Percentiles rank a stretch among this genome's conserved stretches.
Conservation (phyloP, 2,113 vertebrate genomes). For the Zootoca vivipara region DNA sequence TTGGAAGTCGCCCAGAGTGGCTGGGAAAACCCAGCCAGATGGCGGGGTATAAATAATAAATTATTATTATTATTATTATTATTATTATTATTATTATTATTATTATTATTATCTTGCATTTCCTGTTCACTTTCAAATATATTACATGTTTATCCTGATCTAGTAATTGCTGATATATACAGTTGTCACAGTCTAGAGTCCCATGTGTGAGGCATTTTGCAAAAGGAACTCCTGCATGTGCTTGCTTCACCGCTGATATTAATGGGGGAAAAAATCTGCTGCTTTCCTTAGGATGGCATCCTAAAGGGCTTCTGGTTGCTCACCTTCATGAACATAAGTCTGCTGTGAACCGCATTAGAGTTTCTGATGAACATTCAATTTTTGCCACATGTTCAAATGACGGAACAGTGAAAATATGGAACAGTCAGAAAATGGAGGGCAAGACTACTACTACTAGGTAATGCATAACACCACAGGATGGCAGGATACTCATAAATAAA, state of each 20-base stretch:
- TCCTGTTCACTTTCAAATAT: neutral
- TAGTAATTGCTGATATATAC: neutral
- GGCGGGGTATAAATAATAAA: too few species aligned
- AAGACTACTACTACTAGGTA: constrained; percentile 98
- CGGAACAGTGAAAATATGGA: constrained; percentile 97
- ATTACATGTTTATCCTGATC: neutral
- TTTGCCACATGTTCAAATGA: constrained; percentile 98
- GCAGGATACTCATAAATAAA: neutral
- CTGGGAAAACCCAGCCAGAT: too few species aligned
- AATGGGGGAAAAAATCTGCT: neutral
- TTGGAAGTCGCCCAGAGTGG: too few species aligned
- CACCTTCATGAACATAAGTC: constrained; percentile 98
- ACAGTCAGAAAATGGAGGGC: constrained; percentile 99
- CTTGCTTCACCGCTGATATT: neutral
- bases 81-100: too few species aligned
- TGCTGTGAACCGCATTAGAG: constrained; percentile 91
- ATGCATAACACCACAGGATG: neutral
- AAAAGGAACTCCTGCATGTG: neutral
- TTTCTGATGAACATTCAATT: constrained; percentile 95
- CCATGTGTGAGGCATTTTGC: neutral
- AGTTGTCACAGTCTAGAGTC: neutral
- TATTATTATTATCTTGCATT: neutral
- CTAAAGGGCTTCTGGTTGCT: constrained; percentile 93
- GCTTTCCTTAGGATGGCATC: constrained; percentile 87
- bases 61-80: too few species aligned